These are phyloP conservation scores for Lerista edwardsae DNA, from an alignment of 2,797 vertebrate species.

Conservation along the genomic window DNA sequence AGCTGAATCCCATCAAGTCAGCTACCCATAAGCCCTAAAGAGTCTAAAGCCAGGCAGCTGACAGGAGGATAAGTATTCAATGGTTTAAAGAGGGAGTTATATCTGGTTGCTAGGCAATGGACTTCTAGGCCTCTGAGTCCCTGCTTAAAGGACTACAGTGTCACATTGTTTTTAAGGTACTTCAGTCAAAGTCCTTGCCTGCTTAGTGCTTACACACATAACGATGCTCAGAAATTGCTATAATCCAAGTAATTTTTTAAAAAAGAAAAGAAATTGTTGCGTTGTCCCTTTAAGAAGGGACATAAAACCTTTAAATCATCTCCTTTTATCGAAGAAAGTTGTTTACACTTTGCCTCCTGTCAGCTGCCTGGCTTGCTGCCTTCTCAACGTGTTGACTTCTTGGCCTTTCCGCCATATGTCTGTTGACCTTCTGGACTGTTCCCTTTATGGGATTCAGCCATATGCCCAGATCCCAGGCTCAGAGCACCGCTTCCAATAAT, in stretches of 20 bases:
- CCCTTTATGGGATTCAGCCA: constrained; percentile 24
- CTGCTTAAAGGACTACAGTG: not conserved
- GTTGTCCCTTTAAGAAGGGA: not conserved
- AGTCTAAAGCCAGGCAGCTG: constrained; percentile 20
- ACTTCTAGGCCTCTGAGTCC: not conserved
- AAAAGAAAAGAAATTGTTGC: not conserved
- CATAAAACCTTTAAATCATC: not conserved
- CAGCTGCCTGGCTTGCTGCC: constrained; percentile 11
- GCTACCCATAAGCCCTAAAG: constrained; percentile 13
- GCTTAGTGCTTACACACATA: constrained; percentile 6
- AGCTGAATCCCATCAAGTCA: not conserved
- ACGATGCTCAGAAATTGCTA: not conserved
- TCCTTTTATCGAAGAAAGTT: constrained; percentile 23
- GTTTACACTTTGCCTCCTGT: constrained; percentile 38
- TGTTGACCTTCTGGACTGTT: constrained; percentile 36
- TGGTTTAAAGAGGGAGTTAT: constrained; percentile 17
- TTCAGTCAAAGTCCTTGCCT: not conserved
- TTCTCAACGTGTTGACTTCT: constrained; percentile 35
- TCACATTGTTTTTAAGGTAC: not conserved
- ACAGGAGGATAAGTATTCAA: constrained; percentile 13
- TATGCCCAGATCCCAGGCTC: constrained; percentile 12
- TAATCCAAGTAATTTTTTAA: not conserved
- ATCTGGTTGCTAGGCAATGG: not conserved
- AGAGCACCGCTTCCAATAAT: not conserved
- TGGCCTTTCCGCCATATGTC: constrained; percentile 38